A percentile compares a stretch with the other conserved stretches of the same genome.
Evolutionary conservation across 2,113 vertebrate genomes (phyloP).

Genomic region (Tiliqua scincoides): DNA sequence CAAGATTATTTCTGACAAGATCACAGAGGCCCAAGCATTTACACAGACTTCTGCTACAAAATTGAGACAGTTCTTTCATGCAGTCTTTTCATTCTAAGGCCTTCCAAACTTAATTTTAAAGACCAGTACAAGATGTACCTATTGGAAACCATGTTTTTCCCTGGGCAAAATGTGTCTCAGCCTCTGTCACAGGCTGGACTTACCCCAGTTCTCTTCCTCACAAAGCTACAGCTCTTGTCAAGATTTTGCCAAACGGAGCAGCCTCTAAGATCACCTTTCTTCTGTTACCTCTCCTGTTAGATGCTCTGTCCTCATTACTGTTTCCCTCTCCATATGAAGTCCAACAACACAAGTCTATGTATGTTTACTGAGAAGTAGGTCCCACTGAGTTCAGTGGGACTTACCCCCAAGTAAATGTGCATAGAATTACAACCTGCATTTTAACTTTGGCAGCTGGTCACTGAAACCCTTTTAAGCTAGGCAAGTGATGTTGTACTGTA

Average conservation of each 20-base stretch:
- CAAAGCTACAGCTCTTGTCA: background rate
- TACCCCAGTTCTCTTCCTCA: background rate
- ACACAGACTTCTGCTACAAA: no score
- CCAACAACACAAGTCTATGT: no score
- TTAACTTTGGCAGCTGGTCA: conserved; percentile 22
- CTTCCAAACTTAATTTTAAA: no score
- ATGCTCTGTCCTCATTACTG: background rate
- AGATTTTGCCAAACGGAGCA: background rate
- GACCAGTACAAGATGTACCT: no score
- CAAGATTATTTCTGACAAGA: no score
- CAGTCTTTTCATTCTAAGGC: no score
- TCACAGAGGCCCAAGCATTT: no score
- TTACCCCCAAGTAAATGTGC: no score
- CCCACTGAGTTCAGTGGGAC: no score
- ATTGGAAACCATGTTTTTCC: rapidly evolving
- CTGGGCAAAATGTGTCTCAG: background rate
- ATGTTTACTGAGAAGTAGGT: no score
- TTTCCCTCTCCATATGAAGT: background rate
- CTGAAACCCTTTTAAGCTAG: background rate
- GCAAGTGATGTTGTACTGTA: rapidly evolving
- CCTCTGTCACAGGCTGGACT: background rate
- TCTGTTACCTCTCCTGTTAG: conserved; percentile 3
- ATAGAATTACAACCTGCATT: background rate
- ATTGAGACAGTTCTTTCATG: no score
- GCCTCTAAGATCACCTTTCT: conserved; percentile 9